A percentile compares a stretch with the other conserved stretches of the same genome.
phyloP scores from a whole-genome alignment of 2,797 vertebrate species.

The Acanthurus tractus region DNA sequence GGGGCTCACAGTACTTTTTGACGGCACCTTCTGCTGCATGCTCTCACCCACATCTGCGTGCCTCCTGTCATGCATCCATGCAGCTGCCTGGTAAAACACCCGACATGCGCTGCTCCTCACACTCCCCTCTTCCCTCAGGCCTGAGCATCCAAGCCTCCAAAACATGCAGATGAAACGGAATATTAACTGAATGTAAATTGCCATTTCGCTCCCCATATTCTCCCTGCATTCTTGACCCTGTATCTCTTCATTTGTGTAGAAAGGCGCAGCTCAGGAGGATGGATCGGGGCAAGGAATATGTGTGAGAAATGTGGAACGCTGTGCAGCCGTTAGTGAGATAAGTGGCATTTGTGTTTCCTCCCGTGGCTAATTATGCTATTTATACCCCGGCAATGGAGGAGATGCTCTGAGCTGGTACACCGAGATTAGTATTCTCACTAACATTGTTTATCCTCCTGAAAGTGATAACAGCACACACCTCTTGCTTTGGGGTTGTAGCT shows the following conservation, averaged over 20 bases:
- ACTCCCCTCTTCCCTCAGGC: constrained; percentile 23
- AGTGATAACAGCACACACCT: constrained; percentile 73
- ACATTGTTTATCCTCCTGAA: constrained; percentile 79
- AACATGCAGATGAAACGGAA: constrained; percentile 68
- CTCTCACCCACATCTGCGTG: neutral
- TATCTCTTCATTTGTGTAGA: constrained; percentile 43
- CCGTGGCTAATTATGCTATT: constrained; percentile 82
- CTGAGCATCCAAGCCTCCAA: constrained; percentile 15
- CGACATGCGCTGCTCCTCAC: constrained; percentile 27
- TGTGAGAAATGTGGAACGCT: constrained; percentile 56
- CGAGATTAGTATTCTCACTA: constrained; percentile 79
- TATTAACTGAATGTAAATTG: constrained; percentile 64
- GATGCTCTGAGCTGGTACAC: constrained; percentile 73
- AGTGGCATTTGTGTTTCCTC: constrained; percentile 81
- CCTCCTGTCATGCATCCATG: constrained; percentile 19
- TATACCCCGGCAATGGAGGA: constrained; percentile 68
- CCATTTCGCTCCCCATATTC: constrained; percentile 22
- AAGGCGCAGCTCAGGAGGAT: constrained; percentile 36
- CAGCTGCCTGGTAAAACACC: constrained; percentile 30
- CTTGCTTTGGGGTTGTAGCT: constrained; percentile 63
- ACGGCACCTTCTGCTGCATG: constrained; percentile 28
- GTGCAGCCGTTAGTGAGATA: constrained; percentile 73
- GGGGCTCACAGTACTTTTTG: constrained; percentile 33
- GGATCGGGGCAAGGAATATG: constrained; percentile 45
- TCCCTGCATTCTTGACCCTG: constrained; percentile 9